A percentile compares a stretch with the other conserved stretches of the same genome.
Evolutionary conservation across 2,113 vertebrate genomes (phyloP).

Genomic region (Erythrocebus patas): DNA sequence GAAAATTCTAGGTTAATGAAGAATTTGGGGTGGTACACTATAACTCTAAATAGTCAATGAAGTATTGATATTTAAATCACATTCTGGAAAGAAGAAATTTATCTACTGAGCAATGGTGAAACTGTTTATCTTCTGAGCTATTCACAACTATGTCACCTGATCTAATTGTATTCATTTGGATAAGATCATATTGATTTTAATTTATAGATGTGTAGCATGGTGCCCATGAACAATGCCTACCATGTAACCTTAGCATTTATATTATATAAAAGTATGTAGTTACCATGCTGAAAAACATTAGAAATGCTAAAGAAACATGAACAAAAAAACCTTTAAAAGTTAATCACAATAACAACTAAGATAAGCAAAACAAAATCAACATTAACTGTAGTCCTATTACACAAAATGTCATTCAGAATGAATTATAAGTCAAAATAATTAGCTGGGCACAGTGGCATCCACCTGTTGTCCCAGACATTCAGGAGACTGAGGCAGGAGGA

Average conservation of each 20-base stretch:
- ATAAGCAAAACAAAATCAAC: not conserved
- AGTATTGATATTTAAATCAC: not conserved
- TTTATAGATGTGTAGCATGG: not conserved
- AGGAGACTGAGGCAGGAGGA: not conserved
- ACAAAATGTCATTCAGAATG: not conserved
- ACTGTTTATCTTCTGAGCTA: not conserved
- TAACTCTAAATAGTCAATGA: not conserved
- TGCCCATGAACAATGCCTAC: not conserved
- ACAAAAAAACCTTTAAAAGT: not conserved
- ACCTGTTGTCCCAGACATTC: not conserved
- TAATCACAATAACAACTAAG: not conserved
- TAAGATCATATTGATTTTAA: not conserved
- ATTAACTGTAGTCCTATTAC: not conserved
- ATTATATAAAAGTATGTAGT: not conserved
- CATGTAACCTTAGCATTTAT: not conserved
- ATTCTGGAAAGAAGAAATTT: not conserved
- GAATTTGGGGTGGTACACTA: not conserved
- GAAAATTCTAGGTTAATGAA: not conserved
- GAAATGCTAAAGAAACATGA: not conserved
- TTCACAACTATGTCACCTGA: not conserved
- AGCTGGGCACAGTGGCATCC: not conserved
- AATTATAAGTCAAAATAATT: not conserved
- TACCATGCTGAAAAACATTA: not conserved
- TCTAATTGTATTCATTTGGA: not conserved
- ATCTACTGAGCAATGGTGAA: not conserved